Evolutionary conservation across 2,888 invertebrate species (phyloP), one percentile per base, ranked within the genome.

Genomic region (Pardosa pseudoannulata): DNA sequence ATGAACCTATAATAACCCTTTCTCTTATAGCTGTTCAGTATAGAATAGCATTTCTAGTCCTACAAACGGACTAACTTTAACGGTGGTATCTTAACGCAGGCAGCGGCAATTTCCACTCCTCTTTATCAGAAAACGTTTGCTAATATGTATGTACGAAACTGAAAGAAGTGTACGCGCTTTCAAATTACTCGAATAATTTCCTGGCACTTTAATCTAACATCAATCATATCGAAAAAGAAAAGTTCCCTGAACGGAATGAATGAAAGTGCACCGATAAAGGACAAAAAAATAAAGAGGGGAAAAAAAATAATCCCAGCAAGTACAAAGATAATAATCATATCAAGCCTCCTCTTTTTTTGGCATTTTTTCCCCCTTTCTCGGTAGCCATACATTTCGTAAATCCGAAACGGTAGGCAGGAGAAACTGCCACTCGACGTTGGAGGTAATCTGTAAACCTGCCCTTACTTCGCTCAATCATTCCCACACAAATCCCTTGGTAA

Each of bases 401-500:
- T 56, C 39, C 39, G 27, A 70, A 36, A 70, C 28, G 41, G 28
- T 36, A 70, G 70, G 70, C 28, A 28, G 41, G 70, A 13, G 28
- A 70, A 70, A 28, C 32, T 78, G 70, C 41, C 68, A 78, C 23
- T n/a, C 68, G 9, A 70, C 70, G 68, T 46, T 78, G 78, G 56
- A 56, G 70, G 68, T 78, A 70, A 68, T 78, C 78, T 41, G 27
- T 39, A 67, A 41, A 67, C 28, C 36, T 67, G 32, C 68, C 50
- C 19, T 9, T 7, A 7, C 36, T 32, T 32, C 68, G 50, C 27
- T 78, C 70, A 78, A 78, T 70, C 78, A 68, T 68, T 68, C 68
- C 78, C 67, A 56, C 56, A 56, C 56, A 56, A 56, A 56, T 56
- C 56, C 56, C 56, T 23, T 23, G 56, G 23, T 56, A 56, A 5